phyloP scores from a whole-genome alignment of 2,888 invertebrate species.

The Xanthorhoe spadicearia region DNA sequence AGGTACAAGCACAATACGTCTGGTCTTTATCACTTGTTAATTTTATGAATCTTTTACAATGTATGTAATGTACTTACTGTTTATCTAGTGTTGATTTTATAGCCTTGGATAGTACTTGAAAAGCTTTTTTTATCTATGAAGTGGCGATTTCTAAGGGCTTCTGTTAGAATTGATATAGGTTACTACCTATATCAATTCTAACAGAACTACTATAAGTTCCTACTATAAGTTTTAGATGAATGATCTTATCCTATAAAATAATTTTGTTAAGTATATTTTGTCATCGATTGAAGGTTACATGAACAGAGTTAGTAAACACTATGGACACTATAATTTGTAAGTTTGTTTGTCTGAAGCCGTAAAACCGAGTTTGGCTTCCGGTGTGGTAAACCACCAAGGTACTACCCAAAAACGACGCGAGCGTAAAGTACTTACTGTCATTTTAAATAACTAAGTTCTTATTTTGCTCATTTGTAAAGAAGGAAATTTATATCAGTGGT shows the following conservation, averaged over 20 bases:
- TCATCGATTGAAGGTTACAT: not conserved
- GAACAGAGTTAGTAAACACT: too few relatives aligned
- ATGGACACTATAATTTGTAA: not conserved
- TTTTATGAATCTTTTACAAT: slow-evolving; percentile 60
- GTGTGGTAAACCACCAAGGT: slow-evolving; percentile 9
- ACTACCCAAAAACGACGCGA: not conserved
- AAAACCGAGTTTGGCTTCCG: not conserved
- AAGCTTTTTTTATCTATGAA: not conserved
- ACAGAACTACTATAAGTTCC: too few relatives aligned
- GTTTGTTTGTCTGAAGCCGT: slow-evolving; percentile 1
- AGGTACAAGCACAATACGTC: slow-evolving; percentile 25
- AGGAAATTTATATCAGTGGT: not conserved
- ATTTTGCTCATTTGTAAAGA: not conserved
- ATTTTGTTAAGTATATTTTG: not conserved
- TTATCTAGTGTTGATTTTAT: slow-evolving; percentile 40
- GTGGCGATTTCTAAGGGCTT: not conserved
- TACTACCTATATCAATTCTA: too few relatives aligned
- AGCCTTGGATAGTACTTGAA: slow-evolving; percentile 23
- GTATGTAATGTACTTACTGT: slow-evolving; percentile 37
- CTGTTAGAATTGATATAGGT: not conserved
- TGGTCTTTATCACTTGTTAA: slow-evolving; percentile 62
- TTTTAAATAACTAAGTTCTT: not conserved
- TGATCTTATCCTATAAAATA: not conserved
- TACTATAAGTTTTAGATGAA: too few relatives aligned
- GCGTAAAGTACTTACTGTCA: not conserved